Evolutionary conservation across 2,888 invertebrate species (phyloP).

Genomic region (Gasteruption jaculator): DNA sequence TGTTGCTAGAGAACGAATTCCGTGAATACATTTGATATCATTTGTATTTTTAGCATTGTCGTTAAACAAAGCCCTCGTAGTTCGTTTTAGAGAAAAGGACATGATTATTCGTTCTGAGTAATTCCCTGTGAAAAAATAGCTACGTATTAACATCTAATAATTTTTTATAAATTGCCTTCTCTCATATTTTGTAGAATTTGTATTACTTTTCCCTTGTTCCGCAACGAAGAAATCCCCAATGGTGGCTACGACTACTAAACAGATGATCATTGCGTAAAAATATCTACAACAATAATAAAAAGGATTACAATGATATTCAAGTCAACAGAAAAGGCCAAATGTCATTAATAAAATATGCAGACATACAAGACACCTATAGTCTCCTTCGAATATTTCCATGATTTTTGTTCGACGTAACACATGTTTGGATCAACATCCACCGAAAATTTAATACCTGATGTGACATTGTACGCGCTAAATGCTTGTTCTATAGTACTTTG

Average conservation of each 20-base stretch:
- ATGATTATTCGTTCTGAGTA: slow-evolving; percentile 51
- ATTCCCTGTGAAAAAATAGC: slow-evolving; percentile 32
- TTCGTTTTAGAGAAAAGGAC: slow-evolving; percentile 66
- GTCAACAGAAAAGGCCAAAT: not conserved
- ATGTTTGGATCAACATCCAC: slow-evolving; percentile 59
- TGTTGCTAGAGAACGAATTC: slow-evolving; percentile 64
- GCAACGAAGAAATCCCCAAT: slow-evolving; percentile 39
- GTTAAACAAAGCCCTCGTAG: slow-evolving; percentile 57
- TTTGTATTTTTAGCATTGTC: slow-evolving; percentile 47
- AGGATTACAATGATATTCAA: not conserved
- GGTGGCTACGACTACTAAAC: slow-evolving; percentile 42
- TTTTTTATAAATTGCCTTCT: not conserved
- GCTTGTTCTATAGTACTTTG: slow-evolving; percentile 58
- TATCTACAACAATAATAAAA: slow-evolving; percentile 31
- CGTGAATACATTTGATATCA: slow-evolving; percentile 67
- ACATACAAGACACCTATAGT: slow-evolving; percentile 54
- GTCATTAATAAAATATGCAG: slow-evolving; percentile 10
- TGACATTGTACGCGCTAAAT: slow-evolving; percentile 59
- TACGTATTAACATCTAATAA: not conserved
- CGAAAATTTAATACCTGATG: slow-evolving; percentile 57
- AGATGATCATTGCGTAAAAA: slow-evolving; percentile 44
- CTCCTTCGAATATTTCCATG: slow-evolving; percentile 46
- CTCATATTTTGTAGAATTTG: not conserved
- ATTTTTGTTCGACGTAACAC: slow-evolving; percentile 56
- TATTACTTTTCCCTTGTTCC: slow-evolving; percentile 38